These are phyloP conservation scores for Rhopilema esculentum DNA, from an alignment of 30 jellyfish, hydroid and myxozoan genomes.

Conservation along the genomic window DNA sequence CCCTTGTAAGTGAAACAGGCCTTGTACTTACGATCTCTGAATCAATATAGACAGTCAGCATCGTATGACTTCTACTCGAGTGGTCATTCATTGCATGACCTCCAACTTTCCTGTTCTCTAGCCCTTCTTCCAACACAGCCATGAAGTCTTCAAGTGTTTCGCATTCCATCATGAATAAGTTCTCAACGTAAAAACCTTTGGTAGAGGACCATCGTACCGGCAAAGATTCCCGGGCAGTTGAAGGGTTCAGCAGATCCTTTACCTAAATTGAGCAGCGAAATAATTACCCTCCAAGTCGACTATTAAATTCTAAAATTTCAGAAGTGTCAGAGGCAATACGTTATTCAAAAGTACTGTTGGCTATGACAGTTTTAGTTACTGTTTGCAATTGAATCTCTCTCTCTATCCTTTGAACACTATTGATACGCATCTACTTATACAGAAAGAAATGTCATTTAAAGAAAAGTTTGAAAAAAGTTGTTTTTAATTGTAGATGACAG, in stretches of 20 bases:
- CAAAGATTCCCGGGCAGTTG: conserved; percentile 85
- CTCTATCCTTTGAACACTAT: too few species aligned
- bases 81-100: conserved; percentile 93
- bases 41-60: conserved; percentile 87
- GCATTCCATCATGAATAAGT: conserved; percentile 88
- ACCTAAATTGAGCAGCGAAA: conserved; percentile 57
- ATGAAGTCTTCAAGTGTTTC: conserved; percentile 78
- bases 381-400: too few species aligned
- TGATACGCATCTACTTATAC: too few species aligned
- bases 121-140: conserved; percentile 86
- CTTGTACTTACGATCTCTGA: conserved; percentile 65
- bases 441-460: too few species aligned
- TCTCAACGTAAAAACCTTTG: conserved; percentile 92
- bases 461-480: too few species aligned
- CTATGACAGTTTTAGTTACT: too few species aligned
- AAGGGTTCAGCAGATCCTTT: conserved; percentile 92
- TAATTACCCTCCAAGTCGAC: too few species aligned
- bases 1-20: neutral
- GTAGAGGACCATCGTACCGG: conserved; percentile 96
- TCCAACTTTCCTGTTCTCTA: conserved; percentile 86
- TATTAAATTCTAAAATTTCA: too few species aligned
- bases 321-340: too few species aligned
- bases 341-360: too few species aligned
- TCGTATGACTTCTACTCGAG: conserved; percentile 97
- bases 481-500: too few species aligned